A percentile compares a stretch with the other conserved stretches of the same genome.
phyloP scores from a whole-genome alignment of 2,797 vertebrate genomes.

The Anomalospiza imberbis region DNA sequence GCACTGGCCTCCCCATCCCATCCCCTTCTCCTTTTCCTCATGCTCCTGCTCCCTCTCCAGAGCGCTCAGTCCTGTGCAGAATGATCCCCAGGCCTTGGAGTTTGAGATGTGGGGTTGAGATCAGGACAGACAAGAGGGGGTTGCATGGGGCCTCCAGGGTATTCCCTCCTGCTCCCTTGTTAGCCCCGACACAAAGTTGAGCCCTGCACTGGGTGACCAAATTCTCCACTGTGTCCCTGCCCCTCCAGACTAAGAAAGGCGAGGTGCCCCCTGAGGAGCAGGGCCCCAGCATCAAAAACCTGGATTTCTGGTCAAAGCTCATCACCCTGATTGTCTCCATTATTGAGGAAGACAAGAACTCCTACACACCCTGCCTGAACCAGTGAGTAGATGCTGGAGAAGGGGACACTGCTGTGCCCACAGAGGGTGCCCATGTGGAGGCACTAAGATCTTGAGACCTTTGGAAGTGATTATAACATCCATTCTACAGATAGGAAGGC shows the following conservation, averaged over 20 bases:
- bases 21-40: neutral
- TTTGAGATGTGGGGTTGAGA: neutral
- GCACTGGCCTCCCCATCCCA: neutral
- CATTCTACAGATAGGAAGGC: neutral
- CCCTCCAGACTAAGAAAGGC: slow-evolving; percentile 86
- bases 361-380: slow-evolving; percentile 96
- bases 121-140: neutral
- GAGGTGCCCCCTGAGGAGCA: slow-evolving; percentile 94
- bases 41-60: neutral
- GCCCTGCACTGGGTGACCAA: neutral
- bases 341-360: slow-evolving; percentile 98
- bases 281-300: slow-evolving; percentile 97
- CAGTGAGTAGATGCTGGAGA: slow-evolving; percentile 80
- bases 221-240: neutral
- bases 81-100: neutral
- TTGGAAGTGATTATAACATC: neutral
- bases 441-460: neutral
- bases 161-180: neutral
- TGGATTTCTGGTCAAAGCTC: slow-evolving; percentile 99
- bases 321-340: slow-evolving; percentile 99
- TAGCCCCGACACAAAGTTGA: fast-evolving
- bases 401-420: neutral
- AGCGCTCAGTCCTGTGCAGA: neutral
- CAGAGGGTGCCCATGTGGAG: fast-evolving
- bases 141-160: neutral